These are phyloP conservation scores for Chlorospingus semifuscus DNA, from an alignment of 2,797 vertebrate species.

Conservation along the genomic window DNA sequence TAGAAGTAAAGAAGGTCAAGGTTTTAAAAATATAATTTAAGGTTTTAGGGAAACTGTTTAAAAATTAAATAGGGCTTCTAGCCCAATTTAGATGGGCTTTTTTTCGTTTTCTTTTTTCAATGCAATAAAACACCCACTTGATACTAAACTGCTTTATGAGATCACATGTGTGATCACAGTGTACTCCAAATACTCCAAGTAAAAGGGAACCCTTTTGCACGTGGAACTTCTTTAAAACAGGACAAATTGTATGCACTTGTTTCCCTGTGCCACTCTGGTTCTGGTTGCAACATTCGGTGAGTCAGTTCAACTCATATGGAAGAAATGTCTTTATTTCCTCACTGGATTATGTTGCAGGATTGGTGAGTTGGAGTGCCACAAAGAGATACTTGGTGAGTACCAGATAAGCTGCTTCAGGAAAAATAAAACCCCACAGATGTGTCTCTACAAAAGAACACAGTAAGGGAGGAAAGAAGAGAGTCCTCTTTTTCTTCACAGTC, in stretches of 20 bases:
- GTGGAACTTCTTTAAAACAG: not conserved
- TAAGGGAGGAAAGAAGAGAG: not conserved
- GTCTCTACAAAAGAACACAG: not conserved
- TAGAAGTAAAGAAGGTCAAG: not conserved
- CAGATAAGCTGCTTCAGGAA: not conserved
- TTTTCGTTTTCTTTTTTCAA: not conserved
- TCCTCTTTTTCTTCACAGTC: not conserved
- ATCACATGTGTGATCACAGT: not conserved
- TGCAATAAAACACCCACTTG: not conserved
- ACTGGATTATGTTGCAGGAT: not conserved
- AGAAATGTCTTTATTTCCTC: not conserved
- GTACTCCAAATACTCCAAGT: not conserved
- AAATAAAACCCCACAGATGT: not conserved
- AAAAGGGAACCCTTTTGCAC: not conserved
- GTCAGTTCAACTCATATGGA: not conserved
- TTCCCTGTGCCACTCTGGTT: not conserved
- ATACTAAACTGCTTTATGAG: not conserved
- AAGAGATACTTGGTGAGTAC: not conserved
- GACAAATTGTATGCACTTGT: not conserved
- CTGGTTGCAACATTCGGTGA: fast-evolving
- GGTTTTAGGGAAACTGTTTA: not conserved
- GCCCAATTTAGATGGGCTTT: not conserved
- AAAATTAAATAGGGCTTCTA: not conserved
- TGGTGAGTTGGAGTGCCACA: not conserved
- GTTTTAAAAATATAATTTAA: not conserved